Percentiles rank a stretch among this genome's conserved stretches.
phyloP scores from a whole-genome alignment of 2,797 vertebrate genomes.

The Sandelia bainsii region DNA sequence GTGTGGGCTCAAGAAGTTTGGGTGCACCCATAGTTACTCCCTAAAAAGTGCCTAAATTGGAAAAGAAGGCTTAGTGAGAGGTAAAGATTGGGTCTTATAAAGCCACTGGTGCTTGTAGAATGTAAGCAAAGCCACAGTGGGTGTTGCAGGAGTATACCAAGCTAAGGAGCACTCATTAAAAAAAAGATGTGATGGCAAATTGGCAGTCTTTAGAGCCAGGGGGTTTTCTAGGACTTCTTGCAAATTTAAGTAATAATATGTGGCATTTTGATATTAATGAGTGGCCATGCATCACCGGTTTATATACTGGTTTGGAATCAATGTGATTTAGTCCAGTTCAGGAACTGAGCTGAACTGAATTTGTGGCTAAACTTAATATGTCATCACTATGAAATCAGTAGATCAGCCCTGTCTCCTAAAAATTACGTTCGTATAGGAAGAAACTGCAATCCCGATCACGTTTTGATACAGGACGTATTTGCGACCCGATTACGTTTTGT shows the following conservation, averaged over 20 bases:
- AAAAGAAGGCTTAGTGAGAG: conserved; percentile 29
- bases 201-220: conserved; percentile 59
- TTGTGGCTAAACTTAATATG: background rate
- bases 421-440: no score
- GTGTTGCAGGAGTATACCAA: conserved; percentile 82
- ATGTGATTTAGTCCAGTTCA: conserved; percentile 13
- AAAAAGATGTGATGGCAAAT: conserved; percentile 68
- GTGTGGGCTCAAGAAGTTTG: background rate
- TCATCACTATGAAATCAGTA: background rate
- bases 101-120: conserved; percentile 28
- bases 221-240: conserved; percentile 46
- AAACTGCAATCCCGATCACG: no score
- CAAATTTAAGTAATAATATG: conserved; percentile 63
- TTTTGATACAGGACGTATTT: no score
- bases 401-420: no score
- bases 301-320: conserved; percentile 46
- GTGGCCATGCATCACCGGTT: conserved; percentile 45
- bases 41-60: conserved; percentile 9
- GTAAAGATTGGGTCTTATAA: conserved; percentile 31
- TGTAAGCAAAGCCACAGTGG: conserved; percentile 55
- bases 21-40: conserved; percentile 15
- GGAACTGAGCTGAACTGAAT: conserved; percentile 9
- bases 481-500: no score
- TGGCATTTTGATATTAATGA: conserved; percentile 68
- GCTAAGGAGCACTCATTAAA: conserved; percentile 85